These are phyloP conservation scores for Genyomyrus donnyi DNA, from an alignment of 2,113 vertebrate species.

Conservation along the genomic window DNA sequence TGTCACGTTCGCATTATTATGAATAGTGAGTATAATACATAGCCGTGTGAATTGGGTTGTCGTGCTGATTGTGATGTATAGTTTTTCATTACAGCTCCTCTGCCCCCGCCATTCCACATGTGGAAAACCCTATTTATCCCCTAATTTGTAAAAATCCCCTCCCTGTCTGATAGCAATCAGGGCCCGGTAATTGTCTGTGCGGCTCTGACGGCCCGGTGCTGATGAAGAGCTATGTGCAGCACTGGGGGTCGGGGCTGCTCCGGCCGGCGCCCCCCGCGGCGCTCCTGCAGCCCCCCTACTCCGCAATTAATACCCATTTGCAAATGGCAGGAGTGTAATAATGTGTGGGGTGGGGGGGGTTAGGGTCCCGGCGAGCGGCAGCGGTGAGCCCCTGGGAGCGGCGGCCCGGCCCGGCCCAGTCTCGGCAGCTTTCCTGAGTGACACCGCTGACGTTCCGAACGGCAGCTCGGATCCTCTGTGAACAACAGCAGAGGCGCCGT, in stretches of 20 bases:
- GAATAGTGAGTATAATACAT: conserved; percentile 91
- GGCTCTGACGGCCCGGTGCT: conserved; percentile 80
- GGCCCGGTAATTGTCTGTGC: conserved; percentile 94
- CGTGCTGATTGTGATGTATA: conserved; percentile 99
- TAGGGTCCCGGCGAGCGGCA: not conserved
- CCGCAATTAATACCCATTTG: conserved; percentile 94
- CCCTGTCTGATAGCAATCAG: conserved; percentile 95
- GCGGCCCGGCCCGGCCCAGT: not conserved
- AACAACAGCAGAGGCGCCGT: conserved; percentile 3
- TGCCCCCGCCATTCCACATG: conserved; percentile 91
- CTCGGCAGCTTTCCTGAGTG: not conserved
- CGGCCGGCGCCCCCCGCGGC: conserved; percentile 60
- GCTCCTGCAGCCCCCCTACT: conserved; percentile 57
- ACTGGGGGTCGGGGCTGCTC: conserved; percentile 53
- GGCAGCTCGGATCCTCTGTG: conserved; percentile 18
- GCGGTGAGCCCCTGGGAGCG: not conserved
- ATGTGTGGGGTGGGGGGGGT: conserved; percentile 54
- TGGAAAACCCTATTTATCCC: conserved; percentile 99
- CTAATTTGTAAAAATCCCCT: conserved; percentile 98
- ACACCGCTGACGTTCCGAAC: not conserved
- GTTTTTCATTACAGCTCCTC: conserved; percentile 99
- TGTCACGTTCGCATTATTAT: conserved; percentile 79
- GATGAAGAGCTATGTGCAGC: conserved; percentile 94
- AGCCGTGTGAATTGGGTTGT: conserved; percentile 94
- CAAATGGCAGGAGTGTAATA: conserved; percentile 87